Base-by-base conservation (phyloP, 2,888 invertebrate genomes). In the Merodon equestris region DNA sequence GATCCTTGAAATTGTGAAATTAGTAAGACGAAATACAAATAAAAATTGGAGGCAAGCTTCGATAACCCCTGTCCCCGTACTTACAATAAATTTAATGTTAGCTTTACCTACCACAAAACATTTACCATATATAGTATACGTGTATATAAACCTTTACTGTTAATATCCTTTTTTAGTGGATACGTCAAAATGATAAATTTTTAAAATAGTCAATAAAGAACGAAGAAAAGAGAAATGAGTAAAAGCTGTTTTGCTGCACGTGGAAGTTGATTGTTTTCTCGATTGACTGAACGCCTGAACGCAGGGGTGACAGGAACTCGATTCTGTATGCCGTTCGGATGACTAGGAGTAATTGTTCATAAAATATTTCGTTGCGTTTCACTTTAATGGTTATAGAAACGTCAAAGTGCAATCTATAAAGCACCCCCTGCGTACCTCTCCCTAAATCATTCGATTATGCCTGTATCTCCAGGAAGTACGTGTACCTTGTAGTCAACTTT, bases 51-150 rank as follows among this genome's bases (percentile, higher is more conserved):
- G 34, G 14, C 27, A 27, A 4, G 27, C 27, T 27, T 27, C 7
- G 27, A 27, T 27, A 27, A 27, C 27, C 27, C 27, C 27, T 27
- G 27, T 27, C 7, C 27, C 7, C 27, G 27, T 27, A 40, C n/a
- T 40, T 34, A 51, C 17, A 10, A 40, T 40, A 40, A 40, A 63
- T 18, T 61, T 18, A 61, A 57, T 58, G 57, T 68, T 73, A 73
- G 77, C 72, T 77, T 77, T 77, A 72, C 72, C 72, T 76, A 77
- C n/a, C n/a, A n/a, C n/a, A n/a, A n/a, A n/a, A n/a, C n/a, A n/a
- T 64, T 36, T 14, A 15, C 19, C 2, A 40, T 40, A 53, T 45
- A 5, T 36, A 45, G 67, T 51, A 67, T 45, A 56, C 34, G 45
- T 44, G 17, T 13, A 50, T 34, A 42, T 27, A 27, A 57, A 73